phyloP scores from a whole-genome alignment of 1,140 invertebrate genomes.

The Platorchestia sp. region DNA sequence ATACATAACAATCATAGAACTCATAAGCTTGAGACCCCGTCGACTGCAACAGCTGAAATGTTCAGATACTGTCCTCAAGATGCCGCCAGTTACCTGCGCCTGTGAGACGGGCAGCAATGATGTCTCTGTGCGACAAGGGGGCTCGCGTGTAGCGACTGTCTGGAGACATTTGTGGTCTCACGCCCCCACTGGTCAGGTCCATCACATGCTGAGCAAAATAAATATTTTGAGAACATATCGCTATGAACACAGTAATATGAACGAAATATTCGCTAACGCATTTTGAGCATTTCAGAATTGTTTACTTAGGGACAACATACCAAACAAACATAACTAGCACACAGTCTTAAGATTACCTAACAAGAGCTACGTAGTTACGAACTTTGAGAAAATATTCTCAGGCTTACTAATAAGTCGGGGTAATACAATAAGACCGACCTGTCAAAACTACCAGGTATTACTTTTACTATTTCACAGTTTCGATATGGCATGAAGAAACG shows the following conservation, averaged over 20 bases:
- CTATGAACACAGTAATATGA: not conserved
- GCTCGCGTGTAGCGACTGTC: constrained; percentile 32
- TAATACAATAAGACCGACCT: not conserved
- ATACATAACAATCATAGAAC: too few species aligned
- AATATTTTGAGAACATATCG: not conserved
- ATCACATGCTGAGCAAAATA: constrained; percentile 9
- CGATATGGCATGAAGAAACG: not conserved
- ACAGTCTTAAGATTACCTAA: not conserved
- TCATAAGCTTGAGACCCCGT: too few species aligned
- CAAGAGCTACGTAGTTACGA: not conserved
- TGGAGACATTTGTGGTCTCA: not conserved
- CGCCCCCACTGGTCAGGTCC: not conserved
- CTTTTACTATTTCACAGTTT: not conserved
- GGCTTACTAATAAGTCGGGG: not conserved
- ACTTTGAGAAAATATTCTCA: not conserved
- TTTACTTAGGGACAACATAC: too few species aligned
- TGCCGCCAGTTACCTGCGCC: not conserved
- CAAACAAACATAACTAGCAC: not conserved
- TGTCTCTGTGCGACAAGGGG: constrained; percentile 34
- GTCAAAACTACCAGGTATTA: not conserved
- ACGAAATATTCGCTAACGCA: not conserved
- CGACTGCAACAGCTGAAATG: not conserved
- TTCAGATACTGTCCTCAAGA: not conserved
- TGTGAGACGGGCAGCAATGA: constrained; percentile 7
- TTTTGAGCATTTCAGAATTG: too few species aligned